Conservation (phyloP, 2,797 vertebrate genomes). For the Ibycter americanus region DNA sequence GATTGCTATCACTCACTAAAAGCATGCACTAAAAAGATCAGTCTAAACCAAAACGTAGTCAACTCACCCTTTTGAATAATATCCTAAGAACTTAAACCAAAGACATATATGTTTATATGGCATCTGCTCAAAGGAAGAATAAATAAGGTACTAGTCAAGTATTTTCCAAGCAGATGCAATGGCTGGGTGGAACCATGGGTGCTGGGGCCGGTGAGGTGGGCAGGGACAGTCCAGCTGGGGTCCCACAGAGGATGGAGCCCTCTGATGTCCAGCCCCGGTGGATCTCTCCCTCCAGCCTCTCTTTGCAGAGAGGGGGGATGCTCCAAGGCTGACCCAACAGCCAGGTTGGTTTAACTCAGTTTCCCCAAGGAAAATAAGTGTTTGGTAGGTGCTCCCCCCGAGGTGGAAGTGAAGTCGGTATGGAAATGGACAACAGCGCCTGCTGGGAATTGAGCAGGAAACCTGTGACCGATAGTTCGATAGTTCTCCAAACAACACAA, state of each 20-base stretch:
- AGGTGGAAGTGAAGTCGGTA: rapidly evolving
- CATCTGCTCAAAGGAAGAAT: not conserved
- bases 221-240: not conserved
- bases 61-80: not conserved
- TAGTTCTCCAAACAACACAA: rapidly evolving
- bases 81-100: not conserved
- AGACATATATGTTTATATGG: not conserved
- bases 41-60: not conserved
- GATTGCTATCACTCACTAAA: not conserved
- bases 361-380: not conserved
- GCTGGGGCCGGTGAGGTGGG: not conserved
- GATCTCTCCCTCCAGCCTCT: not conserved
- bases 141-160: not conserved
- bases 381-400: rapidly evolving
- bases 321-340: not conserved
- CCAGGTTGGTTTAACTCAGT: not conserved
- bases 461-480: rapidly evolving
- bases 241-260: not conserved
- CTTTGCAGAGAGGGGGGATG: too few species aligned
- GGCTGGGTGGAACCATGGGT: not conserved
- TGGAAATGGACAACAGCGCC: not conserved
- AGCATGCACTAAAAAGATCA: not conserved
- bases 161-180: not conserved
- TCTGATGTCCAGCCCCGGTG: not conserved
- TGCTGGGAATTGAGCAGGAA: not conserved